Evolutionary conservation across 2,797 vertebrate species (phyloP).

Genomic region (Tangara arthus): DNA sequence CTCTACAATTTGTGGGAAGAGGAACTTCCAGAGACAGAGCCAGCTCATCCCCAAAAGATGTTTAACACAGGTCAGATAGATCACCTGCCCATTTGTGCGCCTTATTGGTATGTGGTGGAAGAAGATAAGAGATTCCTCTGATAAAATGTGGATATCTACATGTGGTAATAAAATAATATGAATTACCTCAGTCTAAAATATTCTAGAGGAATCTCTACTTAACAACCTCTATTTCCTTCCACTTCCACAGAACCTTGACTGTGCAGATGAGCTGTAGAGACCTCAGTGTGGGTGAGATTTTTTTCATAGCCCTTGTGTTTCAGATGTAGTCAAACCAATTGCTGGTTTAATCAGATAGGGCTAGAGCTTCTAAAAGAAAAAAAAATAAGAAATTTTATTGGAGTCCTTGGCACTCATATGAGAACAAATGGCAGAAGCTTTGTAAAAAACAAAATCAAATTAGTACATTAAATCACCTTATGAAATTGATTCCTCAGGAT

Average conservation of each 20-base stretch:
- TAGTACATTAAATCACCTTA: neutral
- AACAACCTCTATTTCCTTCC: neutral
- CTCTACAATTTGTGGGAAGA: neutral
- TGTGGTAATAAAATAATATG: neutral
- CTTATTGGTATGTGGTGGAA: neutral
- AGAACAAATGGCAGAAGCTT: neutral
- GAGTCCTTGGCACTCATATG: neutral
- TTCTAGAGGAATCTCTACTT: neutral
- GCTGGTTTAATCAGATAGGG: neutral
- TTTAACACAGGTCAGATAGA: neutral
- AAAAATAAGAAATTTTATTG: neutral
- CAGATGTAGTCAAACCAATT: neutral
- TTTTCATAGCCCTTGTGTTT: neutral
- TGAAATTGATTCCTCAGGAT: neutral
- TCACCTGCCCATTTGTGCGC: neutral
- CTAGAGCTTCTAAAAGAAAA: neutral
- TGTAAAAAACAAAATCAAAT: neutral
- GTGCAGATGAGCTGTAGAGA: neutral
- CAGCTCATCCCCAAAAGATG: neutral
- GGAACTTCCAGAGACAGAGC: neutral
- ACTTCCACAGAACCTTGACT: neutral
- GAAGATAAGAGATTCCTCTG: neutral
- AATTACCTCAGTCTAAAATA: neutral
- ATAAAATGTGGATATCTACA: neutral
- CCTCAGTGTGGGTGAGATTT: neutral